Conservation (phyloP, 2,113 vertebrate genomes). For the Cepphus grylle region DNA sequence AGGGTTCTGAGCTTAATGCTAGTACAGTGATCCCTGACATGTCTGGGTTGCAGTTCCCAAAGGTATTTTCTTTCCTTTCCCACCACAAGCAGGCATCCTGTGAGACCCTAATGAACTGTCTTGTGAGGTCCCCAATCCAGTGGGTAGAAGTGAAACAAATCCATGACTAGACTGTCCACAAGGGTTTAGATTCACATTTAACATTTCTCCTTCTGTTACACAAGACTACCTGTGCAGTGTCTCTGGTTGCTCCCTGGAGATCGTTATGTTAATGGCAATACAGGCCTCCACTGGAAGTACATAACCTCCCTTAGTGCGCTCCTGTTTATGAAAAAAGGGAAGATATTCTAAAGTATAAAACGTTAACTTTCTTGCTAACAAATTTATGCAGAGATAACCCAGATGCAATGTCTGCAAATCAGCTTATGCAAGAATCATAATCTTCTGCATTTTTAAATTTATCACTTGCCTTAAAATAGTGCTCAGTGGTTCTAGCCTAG, state of each 20-base stretch:
- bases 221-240: neutral
- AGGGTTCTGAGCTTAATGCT: neutral
- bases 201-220: neutral
- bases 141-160: neutral
- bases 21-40: neutral
- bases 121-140: neutral
- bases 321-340: neutral
- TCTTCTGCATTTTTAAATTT: neutral
- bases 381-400: neutral
- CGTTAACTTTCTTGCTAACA: neutral
- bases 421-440: neutral
- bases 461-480: neutral
- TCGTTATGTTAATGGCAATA: neutral
- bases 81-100: neutral
- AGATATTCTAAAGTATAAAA: neutral
- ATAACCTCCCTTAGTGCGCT: neutral
- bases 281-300: neutral
- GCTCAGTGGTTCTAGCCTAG: neutral
- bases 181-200: neutral
- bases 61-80: neutral
- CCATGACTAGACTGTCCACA: neutral
- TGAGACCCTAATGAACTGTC: neutral
- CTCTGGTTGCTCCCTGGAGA: neutral
- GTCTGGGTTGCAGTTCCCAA: neutral
- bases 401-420: neutral